phyloP scores from a whole-genome alignment of 1,140 invertebrate genomes.

The Eufriesea mexicana region DNA sequence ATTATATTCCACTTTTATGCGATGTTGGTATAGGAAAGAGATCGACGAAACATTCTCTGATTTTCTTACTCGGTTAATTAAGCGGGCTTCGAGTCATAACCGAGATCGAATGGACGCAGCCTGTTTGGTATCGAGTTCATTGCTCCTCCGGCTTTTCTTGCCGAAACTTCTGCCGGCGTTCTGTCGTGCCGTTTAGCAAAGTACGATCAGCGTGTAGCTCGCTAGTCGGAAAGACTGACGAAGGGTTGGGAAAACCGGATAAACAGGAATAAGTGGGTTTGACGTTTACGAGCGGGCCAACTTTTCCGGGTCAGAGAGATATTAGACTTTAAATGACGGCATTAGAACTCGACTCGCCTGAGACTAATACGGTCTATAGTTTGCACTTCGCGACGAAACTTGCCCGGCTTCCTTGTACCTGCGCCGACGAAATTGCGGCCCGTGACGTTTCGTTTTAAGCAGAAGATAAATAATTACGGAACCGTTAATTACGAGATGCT shows the following conservation, averaged over 20 bases:
- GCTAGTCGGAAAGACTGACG: constrained; percentile 6
- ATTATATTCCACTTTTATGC: too few relatives aligned
- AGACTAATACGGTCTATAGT: constrained; percentile 46
- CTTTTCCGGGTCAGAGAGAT: constrained; percentile 26
- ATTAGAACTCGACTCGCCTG: constrained; percentile 51
- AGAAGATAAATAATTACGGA: constrained; percentile 28
- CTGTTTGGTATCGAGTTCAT: constrained; percentile 29
- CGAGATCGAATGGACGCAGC: not conserved
- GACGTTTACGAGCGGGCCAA: constrained; percentile 47
- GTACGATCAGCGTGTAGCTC: not conserved
- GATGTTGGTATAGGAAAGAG: too few relatives aligned
- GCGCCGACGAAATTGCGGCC: constrained; percentile 20
- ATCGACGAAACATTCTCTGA: too few relatives aligned
- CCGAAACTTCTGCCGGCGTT: not conserved
- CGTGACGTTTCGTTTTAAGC: not conserved
- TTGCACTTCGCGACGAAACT: constrained; percentile 29
- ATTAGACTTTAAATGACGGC: constrained; percentile 56
- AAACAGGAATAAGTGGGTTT: constrained; percentile 52
- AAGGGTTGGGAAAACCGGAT: constrained; percentile 20
- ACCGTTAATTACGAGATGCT: constrained; percentile 9
- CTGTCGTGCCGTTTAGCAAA: constrained; percentile 23
- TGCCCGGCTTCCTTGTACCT: not conserved
- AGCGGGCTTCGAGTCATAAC: too few relatives aligned
- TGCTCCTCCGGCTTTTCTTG: constrained; percentile 1
- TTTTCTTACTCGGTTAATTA: too few relatives aligned